Percentiles rank a stretch among this genome's conserved stretches.
Conservation (phyloP, 2,113 vertebrate species). For the Aegotheles bennettii region DNA sequence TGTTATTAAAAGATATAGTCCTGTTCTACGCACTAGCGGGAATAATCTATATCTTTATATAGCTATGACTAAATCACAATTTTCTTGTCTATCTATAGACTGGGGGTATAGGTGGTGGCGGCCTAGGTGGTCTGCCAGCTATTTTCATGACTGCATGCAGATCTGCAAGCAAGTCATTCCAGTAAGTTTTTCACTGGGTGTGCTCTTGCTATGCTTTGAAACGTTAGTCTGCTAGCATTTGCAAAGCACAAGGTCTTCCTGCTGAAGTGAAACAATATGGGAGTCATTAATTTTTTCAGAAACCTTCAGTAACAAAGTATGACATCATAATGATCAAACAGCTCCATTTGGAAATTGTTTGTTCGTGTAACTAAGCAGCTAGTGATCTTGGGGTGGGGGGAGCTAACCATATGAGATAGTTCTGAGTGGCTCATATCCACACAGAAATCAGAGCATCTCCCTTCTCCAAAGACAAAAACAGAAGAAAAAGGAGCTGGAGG, state of each 20-base stretch:
- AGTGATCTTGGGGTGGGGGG: not conserved
- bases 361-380: not conserved
- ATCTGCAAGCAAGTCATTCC: not conserved
- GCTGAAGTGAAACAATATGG: fast-evolving
- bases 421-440: not conserved
- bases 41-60: not conserved
- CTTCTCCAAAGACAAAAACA: not conserved
- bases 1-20: not conserved
- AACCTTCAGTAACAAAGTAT: not conserved
- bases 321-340: not conserved
- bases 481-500: not conserved
- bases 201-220: not conserved
- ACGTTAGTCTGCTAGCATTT: not conserved
- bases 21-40: not conserved
- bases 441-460: not conserved
- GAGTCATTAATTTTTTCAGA: not conserved
- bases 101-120: not conserved
- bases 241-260: not conserved
- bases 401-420: not conserved
- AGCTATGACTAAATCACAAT: not conserved
- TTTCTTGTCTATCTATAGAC: not conserved
- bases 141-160: not conserved
- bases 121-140: not conserved
- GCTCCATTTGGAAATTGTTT: not conserved
- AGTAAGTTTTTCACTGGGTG: not conserved